Base-by-base conservation (phyloP, 2,797 vertebrate genomes). In the Myotis vivesi region DNA sequence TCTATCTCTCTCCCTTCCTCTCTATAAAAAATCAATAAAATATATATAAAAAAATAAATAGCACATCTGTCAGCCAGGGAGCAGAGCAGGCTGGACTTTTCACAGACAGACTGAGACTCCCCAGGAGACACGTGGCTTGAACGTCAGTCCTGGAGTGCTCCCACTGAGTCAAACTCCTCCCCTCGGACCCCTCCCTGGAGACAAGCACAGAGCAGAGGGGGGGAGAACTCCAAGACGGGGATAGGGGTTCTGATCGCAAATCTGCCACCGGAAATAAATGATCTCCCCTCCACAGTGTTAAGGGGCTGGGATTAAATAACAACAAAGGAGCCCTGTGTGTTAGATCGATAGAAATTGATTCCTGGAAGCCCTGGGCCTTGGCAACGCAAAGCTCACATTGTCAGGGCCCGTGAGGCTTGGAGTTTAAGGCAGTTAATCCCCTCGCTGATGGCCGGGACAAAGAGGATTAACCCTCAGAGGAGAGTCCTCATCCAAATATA, bases 401-500 rank as follows among this genome's bases (percentile, higher is more conserved):
- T 91, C 96, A 98, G 98, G 98, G 98, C 97, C 97, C 97, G 97
- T 94, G 98, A 97, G 76, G 93, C 94, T 41, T 87, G 97, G 97
- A 98, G 97, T 98, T 98, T 97, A 99, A 99, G 98, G 97, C 98
- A 97, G 98, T 98, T 99, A 99, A 99, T 99, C 99, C 99, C 85
- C 97, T 95, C 97, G 98, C 97, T 98, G 98, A 99, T 99, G 99
- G 99, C 99, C 98, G 97, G 93, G 83, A 95, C 97, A 99, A 99
- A 99, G 99, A 99, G 98, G 99, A 99, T 99, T 99, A 99, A 98
- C 98, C 98, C 98, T 98, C 98, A 96, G 97, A 97, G 2, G 20
- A 98, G 96, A 98, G 98, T 98, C 98, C 97, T 98, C 97, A 94
- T 98, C 98, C 99, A 99, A 99, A 99, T 99, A 99, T 98, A 99